Base-by-base conservation (phyloP, 2,797 vertebrate species). In the Acanthurus lineatus region DNA sequence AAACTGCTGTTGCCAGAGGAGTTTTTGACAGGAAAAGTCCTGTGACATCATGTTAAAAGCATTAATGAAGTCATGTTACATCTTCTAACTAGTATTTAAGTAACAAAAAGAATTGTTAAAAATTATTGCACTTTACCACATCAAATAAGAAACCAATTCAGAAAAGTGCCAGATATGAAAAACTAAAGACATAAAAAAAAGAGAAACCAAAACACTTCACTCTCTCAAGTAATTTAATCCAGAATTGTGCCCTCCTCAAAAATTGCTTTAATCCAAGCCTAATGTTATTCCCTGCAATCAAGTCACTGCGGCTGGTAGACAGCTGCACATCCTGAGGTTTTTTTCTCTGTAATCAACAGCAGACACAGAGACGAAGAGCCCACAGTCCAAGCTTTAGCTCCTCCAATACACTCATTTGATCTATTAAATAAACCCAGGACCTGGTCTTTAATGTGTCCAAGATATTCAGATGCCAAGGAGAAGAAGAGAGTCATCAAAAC, bases 401-500 rank as follows among this genome's bases (percentile, higher is more conserved):
- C 54, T 66, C 64, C 64, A 86, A 66, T 73, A 82, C 78, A 74
- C 59, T 69, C 32, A 45, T 47, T 17, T 54, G 22, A 67, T 14
- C 54, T 44, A 19, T 4, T 32, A 32, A 77, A 80, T 79, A 60
- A 68, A 75, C 49, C 68, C 71, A 48, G 10, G 35, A n/a, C 48
- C 32, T 35, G 38, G 42, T 48, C 64, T 84, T 79, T 82, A 88
- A 73, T 87, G 75, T 61, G 58, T 68, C 57, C 19, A 19, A 42
- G 19, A 61, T 45, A 70, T 49, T 73, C 56, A 63, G 81, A 81
- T 48, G 59, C 60, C 38, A 40, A 51, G 64, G 58, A 45, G 22
- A n/a, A 65, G 25, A 72, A 86, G 69, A 62, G 63, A 86, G 74
- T 80, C 78, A 89, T 88, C 74, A 83, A 80, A 77, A 81, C 66